Evolutionary conservation across 2,113 vertebrate species (phyloP).

Genomic region (Lates calcarifer): DNA sequence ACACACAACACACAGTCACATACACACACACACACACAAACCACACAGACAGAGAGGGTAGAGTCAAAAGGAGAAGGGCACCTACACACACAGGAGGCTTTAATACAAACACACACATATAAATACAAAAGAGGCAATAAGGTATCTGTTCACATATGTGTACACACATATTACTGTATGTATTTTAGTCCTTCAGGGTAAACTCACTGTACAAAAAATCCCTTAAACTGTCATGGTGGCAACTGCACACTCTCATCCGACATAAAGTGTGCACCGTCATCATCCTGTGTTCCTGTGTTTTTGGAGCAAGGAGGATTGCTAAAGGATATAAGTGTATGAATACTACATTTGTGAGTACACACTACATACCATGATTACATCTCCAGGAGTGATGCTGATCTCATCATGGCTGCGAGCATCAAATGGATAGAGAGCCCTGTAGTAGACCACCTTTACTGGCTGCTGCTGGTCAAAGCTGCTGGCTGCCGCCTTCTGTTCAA

Average conservation of each 20-base stretch:
- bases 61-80: not conserved
- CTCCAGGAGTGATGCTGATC: slow-evolving; percentile 95
- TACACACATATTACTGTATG: not conserved
- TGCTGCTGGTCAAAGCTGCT: slow-evolving; percentile 74
- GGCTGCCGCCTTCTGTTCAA: slow-evolving; percentile 84
- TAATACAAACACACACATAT: not conserved
- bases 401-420: slow-evolving; percentile 98
- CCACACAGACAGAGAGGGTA: not conserved
- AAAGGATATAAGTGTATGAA: not conserved
- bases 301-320: not conserved
- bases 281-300: not conserved
- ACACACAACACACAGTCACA: slow-evolving; percentile 22
- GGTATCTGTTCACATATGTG: not conserved
- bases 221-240: not conserved
- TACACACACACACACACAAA: not conserved
- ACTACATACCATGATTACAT: slow-evolving; percentile 94
- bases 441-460: slow-evolving; percentile 94
- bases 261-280: no score
- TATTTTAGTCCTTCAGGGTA: not conserved
- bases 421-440: slow-evolving; percentile 96
- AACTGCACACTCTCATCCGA: no score
- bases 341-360: not conserved
- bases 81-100: not conserved
- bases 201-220: not conserved
- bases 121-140: not conserved